Conservation (phyloP, 1,140 invertebrate species). For the Drepana arcuata region DNA sequence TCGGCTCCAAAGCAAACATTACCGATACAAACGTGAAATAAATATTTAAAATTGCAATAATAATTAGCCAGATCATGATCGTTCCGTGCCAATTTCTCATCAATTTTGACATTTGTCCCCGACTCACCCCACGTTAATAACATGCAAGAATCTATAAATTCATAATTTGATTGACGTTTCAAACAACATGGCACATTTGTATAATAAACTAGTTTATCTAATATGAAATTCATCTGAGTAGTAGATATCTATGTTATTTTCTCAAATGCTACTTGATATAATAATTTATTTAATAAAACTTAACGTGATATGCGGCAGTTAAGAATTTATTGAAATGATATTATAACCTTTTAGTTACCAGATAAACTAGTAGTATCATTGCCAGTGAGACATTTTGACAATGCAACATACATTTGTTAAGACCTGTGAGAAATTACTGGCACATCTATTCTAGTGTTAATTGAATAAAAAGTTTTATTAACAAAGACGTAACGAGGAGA, state of each 20-base stretch:
- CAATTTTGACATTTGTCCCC: slow-evolving; percentile 35
- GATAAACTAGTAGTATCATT: too few species aligned
- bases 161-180: slow-evolving; percentile 55
- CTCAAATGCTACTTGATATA: too few species aligned
- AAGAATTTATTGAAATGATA: too few species aligned
- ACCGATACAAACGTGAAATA: slow-evolving; percentile 22
- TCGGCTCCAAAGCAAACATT: slow-evolving; percentile 32
- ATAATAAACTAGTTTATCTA: slow-evolving; percentile 39
- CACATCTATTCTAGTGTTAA: slow-evolving; percentile 21
- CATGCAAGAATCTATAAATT: slow-evolving; percentile 31
- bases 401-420: too few species aligned
- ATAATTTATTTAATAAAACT: too few species aligned
- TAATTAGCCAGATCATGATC: slow-evolving; percentile 48
- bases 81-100: slow-evolving; percentile 44
- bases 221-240: slow-evolving; percentile 38
- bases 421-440: slow-evolving; percentile 45
- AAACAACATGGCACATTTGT: slow-evolving; percentile 23
- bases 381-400: too few species aligned
- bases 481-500: slow-evolving; percentile 30
- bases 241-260: too few species aligned
- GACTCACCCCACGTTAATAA: slow-evolving; percentile 16
- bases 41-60: slow-evolving; percentile 28
- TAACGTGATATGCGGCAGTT: too few species aligned
- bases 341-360: too few species aligned
- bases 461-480: slow-evolving; percentile 38